A percentile compares a stretch with the other conserved stretches of the same genome.
These are phyloP conservation scores for Blastobasis adustella DNA, from an alignment of 2,888 invertebrate genomes.

Conservation along the genomic window DNA sequence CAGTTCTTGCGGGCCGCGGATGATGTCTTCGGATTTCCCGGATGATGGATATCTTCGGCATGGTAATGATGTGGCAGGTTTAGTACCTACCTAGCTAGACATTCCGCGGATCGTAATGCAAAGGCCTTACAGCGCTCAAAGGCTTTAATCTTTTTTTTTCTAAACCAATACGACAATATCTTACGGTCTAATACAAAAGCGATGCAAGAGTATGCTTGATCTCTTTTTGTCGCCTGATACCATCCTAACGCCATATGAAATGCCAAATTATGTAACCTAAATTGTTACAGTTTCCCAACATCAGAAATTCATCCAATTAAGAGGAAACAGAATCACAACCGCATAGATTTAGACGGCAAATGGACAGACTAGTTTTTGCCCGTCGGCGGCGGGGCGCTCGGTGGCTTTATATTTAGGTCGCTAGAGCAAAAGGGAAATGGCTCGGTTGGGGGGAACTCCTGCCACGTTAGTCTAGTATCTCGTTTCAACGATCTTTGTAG, in stretches of 20 bases:
- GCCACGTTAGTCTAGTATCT: slow-evolving; percentile 2
- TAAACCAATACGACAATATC: too few species aligned
- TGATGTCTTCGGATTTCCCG: slow-evolving; percentile 14
- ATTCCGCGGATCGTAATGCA: too few species aligned
- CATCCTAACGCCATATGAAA: too few species aligned
- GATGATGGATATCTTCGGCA: slow-evolving; percentile 6
- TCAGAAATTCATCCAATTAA: too few species aligned
- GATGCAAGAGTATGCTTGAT: too few species aligned
- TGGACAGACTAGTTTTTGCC: slow-evolving; percentile 24
- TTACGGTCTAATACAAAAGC: too few species aligned
- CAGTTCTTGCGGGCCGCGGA: slow-evolving; percentile 26
- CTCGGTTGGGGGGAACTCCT: slow-evolving; percentile 21
- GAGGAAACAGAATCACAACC: not conserved
- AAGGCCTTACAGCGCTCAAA: too few species aligned
- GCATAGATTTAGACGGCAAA: slow-evolving; percentile 1
- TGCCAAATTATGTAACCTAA: too few species aligned
- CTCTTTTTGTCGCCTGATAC: too few species aligned
- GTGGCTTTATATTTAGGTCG: slow-evolving; percentile 53
- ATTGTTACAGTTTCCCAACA: too few species aligned
- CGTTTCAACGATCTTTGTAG: not conserved
- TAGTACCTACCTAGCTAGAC: not conserved
- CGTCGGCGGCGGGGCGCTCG: slow-evolving; percentile 9
- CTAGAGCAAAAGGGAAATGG: slow-evolving; percentile 38
- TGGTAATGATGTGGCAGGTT: not conserved
- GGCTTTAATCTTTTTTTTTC: too few species aligned